These are phyloP conservation scores for Hypselothyrea guttata DNA, from an alignment of 2,888 invertebrate species.

Conservation along the genomic window DNA sequence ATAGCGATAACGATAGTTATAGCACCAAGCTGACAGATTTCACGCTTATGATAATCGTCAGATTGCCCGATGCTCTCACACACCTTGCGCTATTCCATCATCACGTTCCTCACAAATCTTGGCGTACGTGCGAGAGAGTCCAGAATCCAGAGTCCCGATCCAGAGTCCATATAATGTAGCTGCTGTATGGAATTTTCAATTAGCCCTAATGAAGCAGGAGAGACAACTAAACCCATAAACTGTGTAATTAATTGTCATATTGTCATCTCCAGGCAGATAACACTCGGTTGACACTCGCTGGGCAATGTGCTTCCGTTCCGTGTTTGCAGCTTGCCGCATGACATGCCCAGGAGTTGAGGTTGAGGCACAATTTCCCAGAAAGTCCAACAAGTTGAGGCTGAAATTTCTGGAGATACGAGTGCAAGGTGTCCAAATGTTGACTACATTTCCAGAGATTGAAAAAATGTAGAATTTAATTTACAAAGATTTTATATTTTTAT, in stretches of 20 bases:
- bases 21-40: slow-evolving; percentile 63
- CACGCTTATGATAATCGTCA: slow-evolving; percentile 60
- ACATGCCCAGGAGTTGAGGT: no score
- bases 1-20: slow-evolving; percentile 4
- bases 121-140: no score
- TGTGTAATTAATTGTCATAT: slow-evolving; percentile 68
- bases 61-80: slow-evolving; percentile 12
- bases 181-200: slow-evolving; percentile 61
- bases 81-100: slow-evolving; percentile 65
- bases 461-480: no score
- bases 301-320: slow-evolving; percentile 39
- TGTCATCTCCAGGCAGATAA: slow-evolving; percentile 30
- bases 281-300: slow-evolving; percentile 4
- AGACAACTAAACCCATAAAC: slow-evolving; percentile 67
- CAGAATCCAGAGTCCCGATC: no score
- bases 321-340: slow-evolving; percentile 19
- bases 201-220: slow-evolving; percentile 60
- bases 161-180: background rate
- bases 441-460: no score
- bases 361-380: slow-evolving; percentile 25
- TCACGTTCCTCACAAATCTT: slow-evolving; percentile 64
- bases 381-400: background rate
- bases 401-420: no score
- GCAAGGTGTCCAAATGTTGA: no score
- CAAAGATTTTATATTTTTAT: no score